Percentiles rank a stretch among this genome's conserved stretches.
Evolutionary conservation across 2,797 vertebrate species (phyloP).

Genomic region (Tarsius wallacei): DNA sequence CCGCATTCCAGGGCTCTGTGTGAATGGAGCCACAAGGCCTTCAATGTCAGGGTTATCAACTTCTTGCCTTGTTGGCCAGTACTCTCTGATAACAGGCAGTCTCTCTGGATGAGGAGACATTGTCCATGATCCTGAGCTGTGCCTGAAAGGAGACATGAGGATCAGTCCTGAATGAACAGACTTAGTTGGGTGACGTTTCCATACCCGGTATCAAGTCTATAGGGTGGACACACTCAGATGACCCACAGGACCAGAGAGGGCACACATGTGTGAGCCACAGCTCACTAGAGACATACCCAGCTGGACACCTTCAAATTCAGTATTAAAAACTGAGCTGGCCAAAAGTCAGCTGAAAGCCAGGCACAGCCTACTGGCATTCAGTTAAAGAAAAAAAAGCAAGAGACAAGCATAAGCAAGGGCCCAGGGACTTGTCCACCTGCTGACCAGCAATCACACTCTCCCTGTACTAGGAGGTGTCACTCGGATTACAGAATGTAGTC

Average conservation of each 20-base stretch:
- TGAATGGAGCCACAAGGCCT: neutral
- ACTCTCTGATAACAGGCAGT: neutral
- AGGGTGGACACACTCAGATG: neutral
- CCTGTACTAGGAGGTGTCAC: neutral
- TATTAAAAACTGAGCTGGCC: neutral
- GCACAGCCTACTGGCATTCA: neutral
- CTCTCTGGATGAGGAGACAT: neutral
- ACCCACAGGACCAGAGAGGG: neutral
- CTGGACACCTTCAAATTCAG: neutral
- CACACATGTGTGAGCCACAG: neutral
- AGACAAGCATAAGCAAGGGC: neutral
- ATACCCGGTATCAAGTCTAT: neutral
- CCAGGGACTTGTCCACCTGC: neutral
- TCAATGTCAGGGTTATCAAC: neutral
- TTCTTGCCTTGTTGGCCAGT: neutral
- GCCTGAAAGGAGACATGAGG: neutral
- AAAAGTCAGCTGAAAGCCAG: neutral
- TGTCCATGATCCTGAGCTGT: neutral
- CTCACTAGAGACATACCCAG: neutral
- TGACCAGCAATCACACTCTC: neutral
- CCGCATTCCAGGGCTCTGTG: rapidly evolving
- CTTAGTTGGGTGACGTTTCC: neutral
- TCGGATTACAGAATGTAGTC: neutral
- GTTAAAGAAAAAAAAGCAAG: neutral
- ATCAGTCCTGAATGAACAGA: neutral